These are phyloP conservation scores for Meloidogyne exigua DNA, from an alignment of 1,140 invertebrate species.

Conservation along the genomic window DNA sequence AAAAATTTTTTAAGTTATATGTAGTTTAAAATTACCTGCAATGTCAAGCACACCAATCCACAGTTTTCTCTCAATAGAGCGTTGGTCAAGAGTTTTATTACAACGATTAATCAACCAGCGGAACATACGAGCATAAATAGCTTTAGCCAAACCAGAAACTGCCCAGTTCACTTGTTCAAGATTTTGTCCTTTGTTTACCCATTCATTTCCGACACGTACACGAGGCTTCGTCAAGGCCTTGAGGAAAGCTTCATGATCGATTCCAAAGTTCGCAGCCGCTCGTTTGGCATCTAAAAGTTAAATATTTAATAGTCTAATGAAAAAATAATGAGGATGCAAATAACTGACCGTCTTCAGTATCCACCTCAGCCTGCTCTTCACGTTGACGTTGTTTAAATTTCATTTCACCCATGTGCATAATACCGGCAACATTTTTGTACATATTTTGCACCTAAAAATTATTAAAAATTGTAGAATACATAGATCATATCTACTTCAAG, in stretches of 20 bases:
- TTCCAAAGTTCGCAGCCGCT: slow-evolving; percentile 68
- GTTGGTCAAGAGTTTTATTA: slow-evolving; percentile 70
- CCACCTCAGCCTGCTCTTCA: slow-evolving; percentile 97
- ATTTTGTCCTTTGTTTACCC: slow-evolving; percentile 72
- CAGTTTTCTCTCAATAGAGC: slow-evolving; percentile 66
- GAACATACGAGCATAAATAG: slow-evolving; percentile 71
- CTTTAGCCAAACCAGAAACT: slow-evolving; percentile 70
- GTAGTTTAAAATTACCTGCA: slow-evolving; percentile 72
- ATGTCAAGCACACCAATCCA: slow-evolving; percentile 94
- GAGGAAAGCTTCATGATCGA: slow-evolving; percentile 70
- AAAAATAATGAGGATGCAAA: not conserved
- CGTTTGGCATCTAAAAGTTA: slow-evolving; percentile 66
- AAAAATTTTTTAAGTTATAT: not conserved
- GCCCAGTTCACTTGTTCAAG: slow-evolving; percentile 75
- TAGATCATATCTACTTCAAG: slow-evolving; percentile 65
- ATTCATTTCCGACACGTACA: slow-evolving; percentile 68
- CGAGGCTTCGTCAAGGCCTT: slow-evolving; percentile 69
- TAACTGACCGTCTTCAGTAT: slow-evolving; percentile 73
- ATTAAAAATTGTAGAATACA: not conserved
- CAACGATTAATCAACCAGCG: slow-evolving; percentile 70
- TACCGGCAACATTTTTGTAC: slow-evolving; percentile 91
- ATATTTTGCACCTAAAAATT: slow-evolving; percentile 76
- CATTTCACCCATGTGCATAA: slow-evolving; percentile 88
- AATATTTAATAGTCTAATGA: not conserved
- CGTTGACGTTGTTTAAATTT: slow-evolving; percentile 99